A percentile compares a stretch with the other conserved stretches of the same genome.
phyloP scores from a whole-genome alignment of 2,888 invertebrate genomes.

The Nomada fucata region DNA sequence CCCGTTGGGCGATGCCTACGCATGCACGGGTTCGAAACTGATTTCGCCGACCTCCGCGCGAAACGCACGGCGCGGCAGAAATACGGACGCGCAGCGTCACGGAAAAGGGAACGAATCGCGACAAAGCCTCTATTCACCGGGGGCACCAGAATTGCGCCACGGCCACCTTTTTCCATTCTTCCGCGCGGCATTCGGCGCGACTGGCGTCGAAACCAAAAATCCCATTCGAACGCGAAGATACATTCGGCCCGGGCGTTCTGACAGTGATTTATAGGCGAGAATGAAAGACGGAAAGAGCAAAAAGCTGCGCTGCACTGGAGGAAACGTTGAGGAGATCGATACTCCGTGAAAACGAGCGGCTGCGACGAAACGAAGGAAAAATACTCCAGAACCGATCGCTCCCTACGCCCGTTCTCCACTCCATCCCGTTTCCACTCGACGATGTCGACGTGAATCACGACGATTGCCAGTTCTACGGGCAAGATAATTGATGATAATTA shows the following conservation, averaged over 20 bases:
- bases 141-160: constrained; percentile 35
- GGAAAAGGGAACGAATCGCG: constrained; percentile 16
- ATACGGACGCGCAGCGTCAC: background rate
- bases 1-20: background rate
- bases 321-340: constrained; percentile 55
- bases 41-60: constrained; percentile 21
- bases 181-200: constrained; percentile 17
- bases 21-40: constrained; percentile 13
- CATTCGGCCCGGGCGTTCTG: constrained; percentile 60
- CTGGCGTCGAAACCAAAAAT: constrained; percentile 65
- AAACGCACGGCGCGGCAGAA: background rate
- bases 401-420: background rate
- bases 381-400: background rate
- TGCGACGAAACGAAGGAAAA: background rate
- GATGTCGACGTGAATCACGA: constrained; percentile 29
- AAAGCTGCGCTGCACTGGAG: constrained; percentile 39
- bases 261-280: constrained; percentile 67
- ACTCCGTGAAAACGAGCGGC: constrained; percentile 27
- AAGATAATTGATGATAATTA: constrained; percentile 44
- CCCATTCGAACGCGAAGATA: constrained; percentile 63
- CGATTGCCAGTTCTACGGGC: constrained; percentile 22
- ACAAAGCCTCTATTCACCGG: constrained; percentile 3
- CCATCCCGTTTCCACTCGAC: background rate
- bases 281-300: constrained; percentile 51
- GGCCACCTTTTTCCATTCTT: constrained; percentile 43